These are phyloP conservation scores for Agelaius tricolor DNA, from an alignment of 2,113 vertebrate genomes.

Conservation along the genomic window DNA sequence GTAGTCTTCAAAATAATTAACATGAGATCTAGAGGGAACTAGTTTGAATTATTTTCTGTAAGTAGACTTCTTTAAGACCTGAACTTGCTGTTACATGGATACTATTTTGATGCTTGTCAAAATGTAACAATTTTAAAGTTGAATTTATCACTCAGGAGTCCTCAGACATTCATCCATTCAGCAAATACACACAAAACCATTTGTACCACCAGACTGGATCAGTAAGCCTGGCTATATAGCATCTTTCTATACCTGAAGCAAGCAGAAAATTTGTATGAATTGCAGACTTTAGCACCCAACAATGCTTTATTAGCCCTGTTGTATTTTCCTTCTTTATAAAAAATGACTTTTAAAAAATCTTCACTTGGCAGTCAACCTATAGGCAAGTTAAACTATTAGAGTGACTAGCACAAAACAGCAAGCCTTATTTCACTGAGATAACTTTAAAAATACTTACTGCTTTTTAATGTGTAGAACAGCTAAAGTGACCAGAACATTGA, in stretches of 20 bases:
- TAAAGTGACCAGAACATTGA: background rate
- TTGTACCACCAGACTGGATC: background rate
- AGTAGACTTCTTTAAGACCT: background rate
- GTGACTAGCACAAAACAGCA: background rate
- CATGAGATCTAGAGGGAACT: background rate
- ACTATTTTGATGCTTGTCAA: background rate
- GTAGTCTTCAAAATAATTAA: background rate
- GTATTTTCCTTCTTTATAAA: background rate
- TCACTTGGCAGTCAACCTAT: background rate
- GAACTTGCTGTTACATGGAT: background rate
- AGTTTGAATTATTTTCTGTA: background rate
- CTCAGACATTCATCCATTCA: background rate
- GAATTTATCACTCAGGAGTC: background rate
- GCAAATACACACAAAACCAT: background rate
- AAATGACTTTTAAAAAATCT: background rate
- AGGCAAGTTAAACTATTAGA: background rate
- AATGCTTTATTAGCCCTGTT: background rate
- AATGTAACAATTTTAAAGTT: background rate
- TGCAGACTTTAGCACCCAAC: background rate
- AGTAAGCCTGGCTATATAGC: background rate
- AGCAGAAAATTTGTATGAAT: background rate
- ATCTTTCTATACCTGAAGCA: background rate
- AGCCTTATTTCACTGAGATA: background rate
- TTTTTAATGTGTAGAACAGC: background rate
- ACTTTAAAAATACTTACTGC: conserved; percentile 5